These are phyloP conservation scores for Danaus plexippus DNA, from an alignment of 1,140 invertebrate species.

Conservation along the genomic window DNA sequence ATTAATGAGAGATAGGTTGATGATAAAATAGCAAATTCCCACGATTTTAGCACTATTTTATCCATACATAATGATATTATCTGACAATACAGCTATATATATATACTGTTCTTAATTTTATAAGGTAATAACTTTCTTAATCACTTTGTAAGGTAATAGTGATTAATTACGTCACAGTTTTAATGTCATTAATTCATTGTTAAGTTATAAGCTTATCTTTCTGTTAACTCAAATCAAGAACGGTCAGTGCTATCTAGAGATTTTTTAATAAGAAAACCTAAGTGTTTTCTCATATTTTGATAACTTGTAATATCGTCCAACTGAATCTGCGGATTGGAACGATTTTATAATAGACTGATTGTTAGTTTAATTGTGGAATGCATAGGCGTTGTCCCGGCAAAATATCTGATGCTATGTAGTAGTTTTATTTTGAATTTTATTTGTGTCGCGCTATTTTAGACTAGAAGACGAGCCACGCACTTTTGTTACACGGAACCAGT, in stretches of 20 bases:
- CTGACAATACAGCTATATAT: too few species aligned
- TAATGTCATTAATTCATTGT: too few species aligned
- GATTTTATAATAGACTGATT: slow-evolving; percentile 31
- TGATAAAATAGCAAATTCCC: too few species aligned
- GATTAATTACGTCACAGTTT: too few species aligned
- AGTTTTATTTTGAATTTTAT: slow-evolving; percentile 70
- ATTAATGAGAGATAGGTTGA: too few species aligned
- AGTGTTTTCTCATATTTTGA: slow-evolving; percentile 11
- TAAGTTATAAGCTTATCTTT: too few species aligned
- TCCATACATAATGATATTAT: too few species aligned
- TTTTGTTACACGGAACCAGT: slow-evolving; percentile 51
- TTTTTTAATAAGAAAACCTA: not conserved
- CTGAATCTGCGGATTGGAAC: slow-evolving; percentile 8
- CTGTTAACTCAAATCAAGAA: too few species aligned
- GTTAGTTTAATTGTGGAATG: slow-evolving; percentile 50
- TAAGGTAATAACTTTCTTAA: too few species aligned
- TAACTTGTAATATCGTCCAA: not conserved
- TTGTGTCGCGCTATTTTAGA: slow-evolving; percentile 69
- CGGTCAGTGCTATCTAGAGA: not conserved
- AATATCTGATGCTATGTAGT: slow-evolving; percentile 62
- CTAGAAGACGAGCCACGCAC: slow-evolving; percentile 41
- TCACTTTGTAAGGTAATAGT: too few species aligned
- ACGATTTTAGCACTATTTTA: too few species aligned
- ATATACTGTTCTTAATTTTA: too few species aligned
- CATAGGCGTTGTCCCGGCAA: slow-evolving; percentile 35